phyloP scores from a whole-genome alignment of 2,888 invertebrate species.

The Coremacera marginata region DNA sequence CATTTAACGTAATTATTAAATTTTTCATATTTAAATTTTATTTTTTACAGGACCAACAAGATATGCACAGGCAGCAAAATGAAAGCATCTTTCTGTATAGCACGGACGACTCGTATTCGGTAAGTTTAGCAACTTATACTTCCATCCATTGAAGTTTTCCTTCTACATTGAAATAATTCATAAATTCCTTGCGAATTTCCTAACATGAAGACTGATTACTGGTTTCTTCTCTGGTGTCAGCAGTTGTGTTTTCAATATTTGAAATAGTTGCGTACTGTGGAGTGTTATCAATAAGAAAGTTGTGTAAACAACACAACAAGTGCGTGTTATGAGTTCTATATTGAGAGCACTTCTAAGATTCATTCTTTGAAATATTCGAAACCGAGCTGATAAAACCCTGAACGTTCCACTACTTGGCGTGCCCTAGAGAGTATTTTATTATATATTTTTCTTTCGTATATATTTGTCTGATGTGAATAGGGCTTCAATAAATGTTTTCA shows the following conservation, averaged over 20 bases:
- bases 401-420: neutral
- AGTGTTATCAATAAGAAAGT: neutral
- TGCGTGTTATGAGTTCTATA: neutral
- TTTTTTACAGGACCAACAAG: no score
- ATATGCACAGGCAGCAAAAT: no score
- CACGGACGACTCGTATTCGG: no score
- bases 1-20: no score
- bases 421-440: constrained; percentile 9
- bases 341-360: neutral
- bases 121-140: neutral
- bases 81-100: no score
- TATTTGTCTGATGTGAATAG: constrained; percentile 2
- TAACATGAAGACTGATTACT: neutral
- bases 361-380: neutral
- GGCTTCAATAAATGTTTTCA: constrained; percentile 12
- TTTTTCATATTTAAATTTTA: no score
- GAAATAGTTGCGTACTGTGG: no score
- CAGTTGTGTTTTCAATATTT: no score
- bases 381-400: neutral
- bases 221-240: neutral
- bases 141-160: neutral
- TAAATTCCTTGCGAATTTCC: neutral
- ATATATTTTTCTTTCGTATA: no score
- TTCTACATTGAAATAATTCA: neutral
- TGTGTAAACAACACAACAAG: neutral